A percentile compares a stretch with the other conserved stretches of the same genome.
These are phyloP conservation scores for Picathartes gymnocephalus DNA, from an alignment of 2,113 vertebrate species.

Conservation along the genomic window DNA sequence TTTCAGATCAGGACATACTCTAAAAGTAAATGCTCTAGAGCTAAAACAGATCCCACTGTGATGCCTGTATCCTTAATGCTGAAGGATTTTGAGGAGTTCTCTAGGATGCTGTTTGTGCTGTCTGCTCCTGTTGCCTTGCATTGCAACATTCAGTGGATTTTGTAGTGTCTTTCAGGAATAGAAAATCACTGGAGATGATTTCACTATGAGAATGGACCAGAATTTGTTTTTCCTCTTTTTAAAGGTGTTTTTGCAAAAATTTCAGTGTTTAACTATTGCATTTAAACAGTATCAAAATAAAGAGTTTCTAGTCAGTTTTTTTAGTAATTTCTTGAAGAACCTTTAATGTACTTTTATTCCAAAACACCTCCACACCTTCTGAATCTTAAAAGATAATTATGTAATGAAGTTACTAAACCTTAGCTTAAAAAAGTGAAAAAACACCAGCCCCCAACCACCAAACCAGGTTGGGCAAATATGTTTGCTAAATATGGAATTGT, in stretches of 20 bases:
- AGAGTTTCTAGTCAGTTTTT: not conserved
- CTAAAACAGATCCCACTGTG: not conserved
- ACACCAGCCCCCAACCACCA: rapidly evolving
- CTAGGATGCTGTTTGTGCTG: not conserved
- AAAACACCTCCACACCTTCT: not conserved
- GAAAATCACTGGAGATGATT: not conserved
- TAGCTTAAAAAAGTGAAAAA: not conserved
- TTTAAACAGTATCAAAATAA: not conserved
- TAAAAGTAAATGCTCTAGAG: not conserved
- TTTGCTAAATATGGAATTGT: not conserved
- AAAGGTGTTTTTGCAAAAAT: not conserved
- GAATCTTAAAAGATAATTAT: not conserved
- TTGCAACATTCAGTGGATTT: not conserved
- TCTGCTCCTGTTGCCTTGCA: not conserved
- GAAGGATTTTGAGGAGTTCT: not conserved
- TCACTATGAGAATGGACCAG: not conserved
- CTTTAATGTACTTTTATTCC: not conserved
- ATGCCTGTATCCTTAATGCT: not conserved
- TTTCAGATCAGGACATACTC: not conserved
- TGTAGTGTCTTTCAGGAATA: not conserved
- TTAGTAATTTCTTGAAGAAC: not conserved
- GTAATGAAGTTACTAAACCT: not conserved
- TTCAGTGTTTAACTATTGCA: not conserved
- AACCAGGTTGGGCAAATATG: not conserved
- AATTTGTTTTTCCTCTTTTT: not conserved